Evolutionary conservation across 2,888 invertebrate genomes (phyloP).

Genomic region (Formica aserva): DNA sequence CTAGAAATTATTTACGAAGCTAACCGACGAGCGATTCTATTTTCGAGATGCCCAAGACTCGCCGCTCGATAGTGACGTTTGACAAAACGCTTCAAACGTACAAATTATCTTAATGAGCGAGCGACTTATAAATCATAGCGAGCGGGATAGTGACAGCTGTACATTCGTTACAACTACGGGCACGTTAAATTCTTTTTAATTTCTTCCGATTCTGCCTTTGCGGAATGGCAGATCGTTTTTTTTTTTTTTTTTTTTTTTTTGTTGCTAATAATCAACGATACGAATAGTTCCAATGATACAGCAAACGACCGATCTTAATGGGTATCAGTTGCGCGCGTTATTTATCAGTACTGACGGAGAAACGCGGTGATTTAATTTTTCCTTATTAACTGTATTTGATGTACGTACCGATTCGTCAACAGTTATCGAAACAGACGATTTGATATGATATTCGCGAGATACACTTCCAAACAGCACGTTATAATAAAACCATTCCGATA

Average conservation of each 20-base stretch:
- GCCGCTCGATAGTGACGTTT: constrained; percentile 55
- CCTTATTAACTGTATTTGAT: constrained; percentile 7
- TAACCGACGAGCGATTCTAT: constrained; percentile 51
- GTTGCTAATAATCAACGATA: constrained; percentile 30
- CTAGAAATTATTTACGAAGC: constrained; percentile 44
- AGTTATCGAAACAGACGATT: constrained; percentile 32
- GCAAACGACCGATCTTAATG: constrained; percentile 30
- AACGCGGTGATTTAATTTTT: constrained; percentile 51
- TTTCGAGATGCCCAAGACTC: constrained; percentile 36
- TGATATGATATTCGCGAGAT: constrained; percentile 10
- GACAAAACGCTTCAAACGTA: constrained; percentile 55
- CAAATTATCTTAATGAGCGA: constrained; percentile 57
- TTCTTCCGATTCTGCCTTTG: constrained; percentile 20
- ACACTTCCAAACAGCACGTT: constrained; percentile 45
- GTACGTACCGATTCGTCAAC: constrained; percentile 33
- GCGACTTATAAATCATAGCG: constrained; percentile 53
- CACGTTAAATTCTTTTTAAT: constrained; percentile 36
- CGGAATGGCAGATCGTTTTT: constrained; percentile 5
- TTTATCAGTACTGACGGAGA: constrained; percentile 48
- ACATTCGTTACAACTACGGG: constrained; percentile 29
- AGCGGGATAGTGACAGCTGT: constrained; percentile 37
- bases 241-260: background rate
- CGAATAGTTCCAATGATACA: constrained; percentile 25
- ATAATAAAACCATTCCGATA: constrained; percentile 54
- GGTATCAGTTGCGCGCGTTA: constrained; percentile 33